A percentile compares a stretch with the other conserved stretches of the same genome.
These are phyloP conservation scores for Apantesis nais DNA, from an alignment of 2,888 invertebrate species.

Conservation along the genomic window DNA sequence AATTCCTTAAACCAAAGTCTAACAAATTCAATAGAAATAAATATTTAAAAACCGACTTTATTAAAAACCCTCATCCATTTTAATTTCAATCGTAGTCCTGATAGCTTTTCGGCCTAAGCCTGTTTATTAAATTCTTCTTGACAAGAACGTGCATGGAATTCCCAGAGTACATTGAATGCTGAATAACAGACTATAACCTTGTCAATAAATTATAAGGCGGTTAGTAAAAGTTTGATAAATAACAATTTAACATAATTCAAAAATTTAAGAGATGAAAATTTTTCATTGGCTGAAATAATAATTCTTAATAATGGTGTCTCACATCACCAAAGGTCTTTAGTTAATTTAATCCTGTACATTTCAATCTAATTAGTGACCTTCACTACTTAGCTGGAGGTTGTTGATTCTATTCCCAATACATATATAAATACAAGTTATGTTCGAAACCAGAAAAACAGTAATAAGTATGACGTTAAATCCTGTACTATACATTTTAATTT, in stretches of 20 bases:
- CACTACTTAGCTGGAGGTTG: no score
- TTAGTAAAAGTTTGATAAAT: background rate
- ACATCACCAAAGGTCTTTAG: no score
- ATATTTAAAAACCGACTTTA: background rate
- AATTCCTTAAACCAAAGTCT: no score
- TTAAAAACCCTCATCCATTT: slow-evolving; percentile 14
- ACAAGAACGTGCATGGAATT: slow-evolving; percentile 1
- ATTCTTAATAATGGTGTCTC: background rate
- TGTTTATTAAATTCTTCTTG: background rate
- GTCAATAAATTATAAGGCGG: background rate
- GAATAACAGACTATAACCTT: background rate
- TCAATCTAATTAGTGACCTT: no score
- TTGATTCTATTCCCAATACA: no score
- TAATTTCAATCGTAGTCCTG: background rate
- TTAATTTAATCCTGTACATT: no score
- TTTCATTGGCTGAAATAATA: background rate
- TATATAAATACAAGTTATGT: no score
- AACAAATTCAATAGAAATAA: no score
- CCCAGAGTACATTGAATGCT: background rate
- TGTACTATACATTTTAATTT: background rate
- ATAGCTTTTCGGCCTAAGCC: background rate
- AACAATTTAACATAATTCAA: background rate
- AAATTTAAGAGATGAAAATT: background rate
- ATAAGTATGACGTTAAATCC: no score
- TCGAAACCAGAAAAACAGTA: background rate